Percentiles rank a stretch among this genome's conserved stretches.
These are phyloP conservation scores for Uropetala carovei DNA, from an alignment of 2,888 invertebrate genomes.

Conservation along the genomic window DNA sequence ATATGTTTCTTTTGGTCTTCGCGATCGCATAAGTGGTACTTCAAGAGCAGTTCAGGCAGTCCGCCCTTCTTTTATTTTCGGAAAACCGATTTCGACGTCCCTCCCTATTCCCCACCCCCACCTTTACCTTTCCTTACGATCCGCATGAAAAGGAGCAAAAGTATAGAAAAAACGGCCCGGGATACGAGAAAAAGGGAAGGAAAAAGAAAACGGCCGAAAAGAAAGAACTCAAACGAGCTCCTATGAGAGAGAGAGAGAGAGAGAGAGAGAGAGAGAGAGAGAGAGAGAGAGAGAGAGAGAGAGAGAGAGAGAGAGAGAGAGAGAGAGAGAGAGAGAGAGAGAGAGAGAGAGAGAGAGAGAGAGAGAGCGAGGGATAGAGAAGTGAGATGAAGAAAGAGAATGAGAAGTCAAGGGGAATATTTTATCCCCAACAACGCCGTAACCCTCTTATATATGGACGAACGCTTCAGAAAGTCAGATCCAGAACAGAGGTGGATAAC, in stretches of 20 bases:
- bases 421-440: background rate
- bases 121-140: background rate
- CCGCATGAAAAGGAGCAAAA: background rate
- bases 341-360: background rate
- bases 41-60: background rate
- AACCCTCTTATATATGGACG: conserved; percentile 8
- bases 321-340: background rate
- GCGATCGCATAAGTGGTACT: background rate
- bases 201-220: background rate
- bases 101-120: background rate
- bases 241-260: background rate
- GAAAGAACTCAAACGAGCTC: conserved; percentile 1
- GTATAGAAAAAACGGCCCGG: background rate
- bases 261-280: background rate
- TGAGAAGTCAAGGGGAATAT: background rate
- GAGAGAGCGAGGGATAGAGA: background rate
- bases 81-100: conserved; percentile 10
- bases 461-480: conserved; percentile 27
- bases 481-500: background rate
- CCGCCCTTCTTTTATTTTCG: background rate
- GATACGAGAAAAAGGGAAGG: background rate
- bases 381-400: background rate
- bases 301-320: background rate
- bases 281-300: background rate
- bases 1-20: background rate